Evolutionary conservation across 2,113 vertebrate genomes (phyloP).

Genomic region (chimpanzee (Pan troglodytes)): NHGRI_mPanTro3-v2.1_pri NC_072403.2:150800501-150801000

Average conservation of each 20-base stretch:
- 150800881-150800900: not conserved
- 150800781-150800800: not conserved
- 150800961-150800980: not conserved
- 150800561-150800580: not conserved
- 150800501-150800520: slow-evolving; percentile 61
- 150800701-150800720: not conserved
- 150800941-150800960: slow-evolving; percentile 10
- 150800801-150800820: not conserved
- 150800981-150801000: not conserved
- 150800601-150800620: not conserved
- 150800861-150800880: not conserved
- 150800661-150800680: slow-evolving; percentile 44
- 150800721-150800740: slow-evolving; percentile 9
- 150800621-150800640: not conserved
- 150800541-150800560: slow-evolving; percentile 21
- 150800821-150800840: not conserved
- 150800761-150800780: not conserved
- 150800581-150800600: not conserved
- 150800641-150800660: slow-evolving; percentile 23
- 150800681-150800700: not conserved
- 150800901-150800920: not conserved
- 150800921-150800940: not conserved
- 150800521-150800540: slow-evolving; percentile 24
- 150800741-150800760: not conserved
- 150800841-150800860: not conserved